A percentile compares a stretch with the other conserved stretches of the same genome.
These are phyloP conservation scores for Burhinus bistriatus DNA, from an alignment of 2,113 vertebrate genomes.

Conservation along the genomic window DNA sequence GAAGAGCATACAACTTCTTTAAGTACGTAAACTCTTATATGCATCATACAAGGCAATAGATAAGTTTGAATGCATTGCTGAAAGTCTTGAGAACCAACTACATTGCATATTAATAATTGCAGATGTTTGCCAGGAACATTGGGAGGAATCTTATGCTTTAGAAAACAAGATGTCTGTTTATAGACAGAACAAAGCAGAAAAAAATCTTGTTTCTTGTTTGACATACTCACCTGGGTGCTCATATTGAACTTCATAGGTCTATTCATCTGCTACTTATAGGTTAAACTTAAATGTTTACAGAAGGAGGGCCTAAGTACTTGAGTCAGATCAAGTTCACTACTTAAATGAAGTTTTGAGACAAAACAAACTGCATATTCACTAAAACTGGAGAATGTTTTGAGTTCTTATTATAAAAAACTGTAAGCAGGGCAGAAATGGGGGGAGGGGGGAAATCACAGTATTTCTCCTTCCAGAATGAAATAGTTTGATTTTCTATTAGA, in stretches of 20 bases:
- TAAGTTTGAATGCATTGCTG: not conserved
- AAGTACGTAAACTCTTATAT: not conserved
- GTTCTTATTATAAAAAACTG: not conserved
- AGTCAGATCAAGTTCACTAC: not conserved
- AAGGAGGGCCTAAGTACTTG: not conserved
- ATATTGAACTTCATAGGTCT: not conserved
- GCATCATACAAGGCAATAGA: not conserved
- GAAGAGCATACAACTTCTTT: not conserved
- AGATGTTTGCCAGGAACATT: not conserved
- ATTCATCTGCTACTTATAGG: not conserved
- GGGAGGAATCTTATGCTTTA: not conserved
- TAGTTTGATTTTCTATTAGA: not conserved
- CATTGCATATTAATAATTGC: not conserved
- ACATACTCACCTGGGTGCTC: not conserved
- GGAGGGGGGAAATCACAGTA: not conserved
- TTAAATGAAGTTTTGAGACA: not conserved
- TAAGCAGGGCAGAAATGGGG: not conserved
- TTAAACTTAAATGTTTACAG: not conserved
- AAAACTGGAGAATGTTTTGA: not conserved
- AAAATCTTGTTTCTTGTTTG: not conserved
- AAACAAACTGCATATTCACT: not conserved
- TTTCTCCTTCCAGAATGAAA: not conserved
- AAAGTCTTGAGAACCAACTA: not conserved
- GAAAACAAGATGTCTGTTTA: not conserved
- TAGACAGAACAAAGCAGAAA: not conserved